Conservation (phyloP, 1,140 invertebrate species). For the Euura lappo region DNA sequence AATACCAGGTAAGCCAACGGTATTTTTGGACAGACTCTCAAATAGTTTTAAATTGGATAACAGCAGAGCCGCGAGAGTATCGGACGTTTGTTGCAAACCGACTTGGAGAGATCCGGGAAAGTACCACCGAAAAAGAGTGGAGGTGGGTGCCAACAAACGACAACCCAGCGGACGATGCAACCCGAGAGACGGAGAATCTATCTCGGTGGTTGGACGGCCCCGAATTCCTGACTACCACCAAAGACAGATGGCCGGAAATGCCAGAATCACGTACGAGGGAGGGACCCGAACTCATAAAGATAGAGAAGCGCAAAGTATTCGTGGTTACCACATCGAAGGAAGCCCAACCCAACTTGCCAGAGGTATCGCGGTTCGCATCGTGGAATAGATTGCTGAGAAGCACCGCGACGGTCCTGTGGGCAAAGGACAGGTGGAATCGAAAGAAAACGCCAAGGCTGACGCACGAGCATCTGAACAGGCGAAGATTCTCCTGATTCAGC, state of each 20-base stretch:
- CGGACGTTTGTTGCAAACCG: slow-evolving; percentile 37
- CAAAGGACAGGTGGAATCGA: not conserved
- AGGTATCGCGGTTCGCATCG: not conserved
- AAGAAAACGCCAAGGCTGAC: no score
- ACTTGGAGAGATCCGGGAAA: slow-evolving; percentile 40
- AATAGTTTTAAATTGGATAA: slow-evolving; percentile 41
- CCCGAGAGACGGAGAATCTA: not conserved
- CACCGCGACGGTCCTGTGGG: not conserved
- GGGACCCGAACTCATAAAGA: no score
- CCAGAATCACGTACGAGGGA: not conserved
- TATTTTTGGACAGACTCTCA: slow-evolving; percentile 39
- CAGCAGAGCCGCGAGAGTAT: slow-evolving; percentile 31
- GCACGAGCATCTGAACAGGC: no score
- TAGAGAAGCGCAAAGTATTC: no score
- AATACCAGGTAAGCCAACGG: not conserved
- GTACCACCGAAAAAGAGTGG: slow-evolving; percentile 34
- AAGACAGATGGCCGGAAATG: slow-evolving; percentile 18
- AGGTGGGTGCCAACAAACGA: slow-evolving; percentile 40
- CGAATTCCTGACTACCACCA: slow-evolving; percentile 14
- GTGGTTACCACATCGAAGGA: no score
- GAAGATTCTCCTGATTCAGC: no score
- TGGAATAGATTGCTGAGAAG: not conserved
- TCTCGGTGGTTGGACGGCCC: slow-evolving; percentile 22
- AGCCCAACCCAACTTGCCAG: no score
- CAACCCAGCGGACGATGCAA: no score